Percentiles rank a stretch among this genome's conserved stretches.
Evolutionary conservation across 2,888 invertebrate genomes (phyloP).

Genomic region (Sisyra nigra): DNA sequence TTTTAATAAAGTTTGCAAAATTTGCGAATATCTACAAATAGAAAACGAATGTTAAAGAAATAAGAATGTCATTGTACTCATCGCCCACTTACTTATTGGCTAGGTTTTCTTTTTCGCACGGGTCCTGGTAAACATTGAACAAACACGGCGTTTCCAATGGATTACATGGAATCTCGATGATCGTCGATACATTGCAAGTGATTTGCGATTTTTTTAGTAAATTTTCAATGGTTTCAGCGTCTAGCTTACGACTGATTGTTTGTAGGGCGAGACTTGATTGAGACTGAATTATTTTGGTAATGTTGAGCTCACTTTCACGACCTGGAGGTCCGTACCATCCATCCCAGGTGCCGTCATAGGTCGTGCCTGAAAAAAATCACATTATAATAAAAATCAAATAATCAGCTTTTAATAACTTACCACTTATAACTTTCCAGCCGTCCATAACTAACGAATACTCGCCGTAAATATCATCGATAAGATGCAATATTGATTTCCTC

Average conservation of each 20-base stretch:
- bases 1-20: slow-evolving; percentile 34
- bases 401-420: slow-evolving; percentile 23
- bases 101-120: slow-evolving; percentile 70
- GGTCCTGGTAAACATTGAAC: slow-evolving; percentile 66
- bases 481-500: slow-evolving; percentile 57
- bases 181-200: slow-evolving; percentile 31
- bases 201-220: slow-evolving; percentile 36
- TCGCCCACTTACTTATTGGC: slow-evolving; percentile 35
- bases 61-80: no score
- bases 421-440: slow-evolving; percentile 64
- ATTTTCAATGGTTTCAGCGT: slow-evolving; percentile 26
- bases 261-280: slow-evolving; percentile 38
- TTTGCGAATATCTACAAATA: slow-evolving; percentile 42
- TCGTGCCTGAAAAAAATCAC: slow-evolving; percentile 39
- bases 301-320: slow-evolving; percentile 31
- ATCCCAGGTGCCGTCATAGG: slow-evolving; percentile 59
- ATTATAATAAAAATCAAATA: not conserved
- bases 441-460: slow-evolving; percentile 52
- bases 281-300: slow-evolving; percentile 37
- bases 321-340: slow-evolving; percentile 69
- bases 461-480: slow-evolving; percentile 68
- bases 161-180: slow-evolving; percentile 33
- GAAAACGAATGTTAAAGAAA: no score
- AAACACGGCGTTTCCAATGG: slow-evolving; percentile 56
- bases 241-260: slow-evolving; percentile 34